phyloP scores from a whole-genome alignment of 2,888 invertebrate species.

The Epirrhoe alternata region DNA sequence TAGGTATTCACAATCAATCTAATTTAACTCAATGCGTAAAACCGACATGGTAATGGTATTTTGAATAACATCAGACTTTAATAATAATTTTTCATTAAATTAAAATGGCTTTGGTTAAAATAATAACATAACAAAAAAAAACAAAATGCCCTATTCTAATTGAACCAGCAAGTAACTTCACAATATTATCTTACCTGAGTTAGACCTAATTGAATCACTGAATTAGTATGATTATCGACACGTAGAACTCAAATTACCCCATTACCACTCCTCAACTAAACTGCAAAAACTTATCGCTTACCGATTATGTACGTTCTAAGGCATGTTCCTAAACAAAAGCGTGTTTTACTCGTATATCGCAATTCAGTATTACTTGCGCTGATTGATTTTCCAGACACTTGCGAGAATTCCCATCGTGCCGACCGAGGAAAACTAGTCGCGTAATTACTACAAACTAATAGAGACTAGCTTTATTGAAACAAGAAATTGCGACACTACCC shows the following conservation, averaged over 20 bases:
- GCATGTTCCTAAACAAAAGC: conserved; percentile 28
- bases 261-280: background rate
- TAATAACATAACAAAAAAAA: no score
- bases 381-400: conserved; percentile 76
- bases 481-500: conserved; percentile 74
- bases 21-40: no score
- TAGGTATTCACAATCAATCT: no score
- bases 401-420: conserved; percentile 69
- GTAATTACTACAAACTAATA: conserved; percentile 69
- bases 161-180: background rate
- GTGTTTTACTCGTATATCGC: conserved; percentile 40
- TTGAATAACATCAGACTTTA: no score
- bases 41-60: no score
- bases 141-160: background rate
- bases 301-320: conserved; percentile 12
- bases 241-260: background rate
- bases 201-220: background rate
- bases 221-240: background rate
- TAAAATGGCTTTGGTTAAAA: no score
- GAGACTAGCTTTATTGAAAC: conserved; percentile 73
- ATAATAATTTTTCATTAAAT: no score
- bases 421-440: conserved; percentile 55
- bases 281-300: background rate
- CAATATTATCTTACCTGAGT: background rate
- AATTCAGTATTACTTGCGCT: conserved; percentile 50